Evolutionary conservation across 2,797 vertebrate genomes (phyloP), one percentile per base, ranked within the genome.

Genomic region (Microhierax caerulescens): DNA sequence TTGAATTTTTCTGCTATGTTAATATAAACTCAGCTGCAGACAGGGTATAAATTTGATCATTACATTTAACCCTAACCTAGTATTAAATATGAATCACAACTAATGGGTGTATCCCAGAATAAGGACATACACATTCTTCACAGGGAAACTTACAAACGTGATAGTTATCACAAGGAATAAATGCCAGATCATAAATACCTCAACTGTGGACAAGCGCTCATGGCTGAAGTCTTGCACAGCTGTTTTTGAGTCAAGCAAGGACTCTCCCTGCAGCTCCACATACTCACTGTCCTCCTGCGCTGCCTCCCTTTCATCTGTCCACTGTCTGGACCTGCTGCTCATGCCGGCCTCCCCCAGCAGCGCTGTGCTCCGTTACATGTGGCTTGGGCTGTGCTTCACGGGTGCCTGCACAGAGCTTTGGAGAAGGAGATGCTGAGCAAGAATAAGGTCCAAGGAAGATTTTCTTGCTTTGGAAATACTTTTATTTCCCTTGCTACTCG

Each of bases 341-440:
- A 0, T 1, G 28, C 30, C 36, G 57, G 50, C 76, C 16, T 68
- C 41, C 7, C 54, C 10, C 0, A 0, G 1, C 28, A 30, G 9
- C 0, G 0, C 12, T 53, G 8, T 9, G 64, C 63, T 56, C 32
- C 9, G 2, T 28, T 21, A 14, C 7, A 3, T 10, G 9, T 32
- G 56, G 23, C 64, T 32, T 72, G 51, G 59, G 72, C 80, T 32
- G 24, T 9, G 7, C 61, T 74, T 37, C 74, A 64, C 61, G 48
- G 41, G 48, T 30, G 25, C 28, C 28, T 61, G 69, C 67, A 14
- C 7, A 30, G 63, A 82, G 34, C 30, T 69, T 45, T 36, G 37
- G 72, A 39, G 43, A 39, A 95, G 24, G 45, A 68, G 54, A 30
- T 24, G 16, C 25, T 37, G 30, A 85, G 39, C 17, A 75, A 54